These are phyloP conservation scores for Heliornis fulica DNA, from an alignment of 2,113 vertebrate species.

Conservation along the genomic window DNA sequence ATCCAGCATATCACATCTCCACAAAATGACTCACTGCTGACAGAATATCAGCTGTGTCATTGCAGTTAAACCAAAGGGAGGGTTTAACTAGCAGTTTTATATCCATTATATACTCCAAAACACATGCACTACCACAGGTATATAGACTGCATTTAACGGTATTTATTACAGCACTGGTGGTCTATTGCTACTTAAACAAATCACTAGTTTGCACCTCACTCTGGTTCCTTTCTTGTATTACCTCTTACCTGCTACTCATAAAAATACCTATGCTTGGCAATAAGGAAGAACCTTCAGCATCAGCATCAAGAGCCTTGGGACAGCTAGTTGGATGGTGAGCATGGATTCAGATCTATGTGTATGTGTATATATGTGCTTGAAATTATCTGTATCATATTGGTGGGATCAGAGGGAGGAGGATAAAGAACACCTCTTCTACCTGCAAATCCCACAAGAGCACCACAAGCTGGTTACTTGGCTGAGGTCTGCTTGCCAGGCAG, in stretches of 20 bases:
- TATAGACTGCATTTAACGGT: background rate
- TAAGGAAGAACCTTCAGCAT: background rate
- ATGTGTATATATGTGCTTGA: background rate
- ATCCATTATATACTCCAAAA: background rate
- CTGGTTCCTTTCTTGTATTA: background rate
- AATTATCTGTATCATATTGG: background rate
- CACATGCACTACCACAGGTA: rapidly evolving
- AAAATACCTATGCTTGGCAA: background rate
- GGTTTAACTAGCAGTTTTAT: background rate
- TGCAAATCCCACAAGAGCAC: background rate
- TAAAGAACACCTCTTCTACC: background rate
- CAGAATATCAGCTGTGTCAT: background rate
- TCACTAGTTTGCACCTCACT: background rate
- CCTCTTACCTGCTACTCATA: background rate
- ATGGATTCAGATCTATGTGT: background rate
- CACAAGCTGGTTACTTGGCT: background rate
- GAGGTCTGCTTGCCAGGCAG: background rate
- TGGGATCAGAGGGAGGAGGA: too few relatives aligned
- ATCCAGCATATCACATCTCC: background rate
- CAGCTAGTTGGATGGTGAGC: background rate
- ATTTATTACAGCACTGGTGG: background rate
- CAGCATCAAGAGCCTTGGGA: background rate
- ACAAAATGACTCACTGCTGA: background rate
- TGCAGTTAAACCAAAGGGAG: background rate
- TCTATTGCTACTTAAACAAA: background rate